phyloP scores from a whole-genome alignment of 2,113 vertebrate species.

The Tringa solitaria region DNA sequence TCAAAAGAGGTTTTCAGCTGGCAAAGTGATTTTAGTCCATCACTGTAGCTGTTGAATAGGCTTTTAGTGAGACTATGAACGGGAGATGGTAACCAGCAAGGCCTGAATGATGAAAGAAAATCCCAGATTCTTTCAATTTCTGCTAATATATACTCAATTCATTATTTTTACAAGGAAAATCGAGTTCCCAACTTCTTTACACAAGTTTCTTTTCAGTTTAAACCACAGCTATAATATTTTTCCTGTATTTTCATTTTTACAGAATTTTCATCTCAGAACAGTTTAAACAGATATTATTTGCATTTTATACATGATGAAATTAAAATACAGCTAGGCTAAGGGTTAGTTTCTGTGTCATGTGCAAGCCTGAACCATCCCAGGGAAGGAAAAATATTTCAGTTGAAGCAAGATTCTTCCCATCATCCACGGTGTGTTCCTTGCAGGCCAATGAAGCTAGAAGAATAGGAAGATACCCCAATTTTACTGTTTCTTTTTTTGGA shows the following conservation, averaged over 20 bases:
- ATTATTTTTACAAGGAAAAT: slow-evolving; percentile 9
- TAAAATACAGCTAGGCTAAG: neutral
- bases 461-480: neutral
- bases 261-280: neutral
- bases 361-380: neutral
- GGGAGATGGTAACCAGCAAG: slow-evolving; percentile 18
- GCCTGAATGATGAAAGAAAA: slow-evolving; percentile 51
- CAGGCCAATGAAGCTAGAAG: neutral
- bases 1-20: slow-evolving; percentile 36
- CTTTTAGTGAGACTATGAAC: slow-evolving; percentile 9
- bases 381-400: neutral
- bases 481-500: neutral
- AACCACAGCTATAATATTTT: neutral
- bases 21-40: slow-evolving; percentile 35
- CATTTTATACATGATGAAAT: neutral
- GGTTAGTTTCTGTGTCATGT: neutral
- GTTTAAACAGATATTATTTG: neutral
- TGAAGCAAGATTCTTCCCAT: neutral
- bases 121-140: slow-evolving; percentile 32
- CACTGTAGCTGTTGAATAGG: neutral
- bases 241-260: neutral
- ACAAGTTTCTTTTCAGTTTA: neutral
- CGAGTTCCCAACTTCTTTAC: neutral
- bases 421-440: neutral
- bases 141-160: slow-evolving; percentile 25